These are phyloP conservation scores for Drosophila buzzatii DNA, from an alignment of 2,888 invertebrate genomes.

Conservation along the genomic window DNA sequence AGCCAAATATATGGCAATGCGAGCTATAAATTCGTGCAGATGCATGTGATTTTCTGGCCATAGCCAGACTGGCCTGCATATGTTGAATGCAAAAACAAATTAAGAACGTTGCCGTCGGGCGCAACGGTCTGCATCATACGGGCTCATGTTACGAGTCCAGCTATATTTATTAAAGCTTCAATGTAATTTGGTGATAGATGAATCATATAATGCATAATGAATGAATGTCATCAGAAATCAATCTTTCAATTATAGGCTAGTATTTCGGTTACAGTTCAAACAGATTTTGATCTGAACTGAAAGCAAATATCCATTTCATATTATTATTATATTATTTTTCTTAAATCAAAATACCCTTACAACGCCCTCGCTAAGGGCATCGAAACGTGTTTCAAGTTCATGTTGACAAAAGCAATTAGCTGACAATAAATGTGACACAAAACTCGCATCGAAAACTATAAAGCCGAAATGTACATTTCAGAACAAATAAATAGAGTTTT, in stretches of 20 bases:
- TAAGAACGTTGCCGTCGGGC: no score
- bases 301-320: neutral
- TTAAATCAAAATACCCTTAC: no score
- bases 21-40: conserved; percentile 35
- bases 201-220: no score
- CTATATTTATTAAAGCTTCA: neutral
- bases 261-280: neutral
- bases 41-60: conserved; percentile 20
- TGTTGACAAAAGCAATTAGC: neutral
- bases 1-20: conserved; percentile 9
- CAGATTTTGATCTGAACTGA: no score
- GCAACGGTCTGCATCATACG: neutral
- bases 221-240: neutral
- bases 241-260: neutral
- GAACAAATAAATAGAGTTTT: neutral
- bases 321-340: neutral
- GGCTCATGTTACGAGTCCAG: neutral
- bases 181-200: neutral
- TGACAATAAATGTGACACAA: neutral
- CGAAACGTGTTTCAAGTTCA: no score
- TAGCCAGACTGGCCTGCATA: neutral
- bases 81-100: neutral
- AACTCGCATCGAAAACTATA: neutral
- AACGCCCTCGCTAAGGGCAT: neutral
- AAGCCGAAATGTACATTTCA: neutral